Evolutionary conservation across 1,140 invertebrate genomes (phyloP).

Genomic region (Drosophila pectinifera): DNA sequence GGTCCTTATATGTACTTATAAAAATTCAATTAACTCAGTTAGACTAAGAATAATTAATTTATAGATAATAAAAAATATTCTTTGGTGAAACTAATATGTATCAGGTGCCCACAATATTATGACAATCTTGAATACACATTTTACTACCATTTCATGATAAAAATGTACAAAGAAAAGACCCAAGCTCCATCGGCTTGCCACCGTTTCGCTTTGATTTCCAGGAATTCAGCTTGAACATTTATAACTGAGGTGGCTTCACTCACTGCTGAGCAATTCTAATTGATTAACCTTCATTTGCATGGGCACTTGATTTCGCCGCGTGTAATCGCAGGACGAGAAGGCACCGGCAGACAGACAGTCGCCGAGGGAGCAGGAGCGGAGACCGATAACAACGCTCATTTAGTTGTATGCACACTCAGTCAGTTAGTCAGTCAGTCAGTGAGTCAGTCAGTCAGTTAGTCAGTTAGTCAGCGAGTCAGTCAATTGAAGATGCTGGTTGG

Average conservation of each 20-base stretch:
- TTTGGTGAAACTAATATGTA: too few relatives aligned
- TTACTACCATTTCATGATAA: not conserved
- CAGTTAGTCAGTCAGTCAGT: conserved; percentile 43
- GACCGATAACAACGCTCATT: conserved; percentile 79
- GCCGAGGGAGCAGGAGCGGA: conserved; percentile 45
- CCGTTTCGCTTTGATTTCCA: not conserved
- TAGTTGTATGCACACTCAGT: conserved; percentile 66
- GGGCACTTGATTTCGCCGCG: conserved; percentile 31
- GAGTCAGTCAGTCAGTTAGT: conserved; percentile 44
- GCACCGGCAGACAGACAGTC: conserved; percentile 39
- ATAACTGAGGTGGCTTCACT: not conserved
- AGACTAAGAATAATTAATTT: too few relatives aligned
- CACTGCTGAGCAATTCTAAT: conserved; percentile 15
- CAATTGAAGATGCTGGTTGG: conserved; percentile 78
- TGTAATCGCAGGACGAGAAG: conserved; percentile 10
- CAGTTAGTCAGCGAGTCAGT: conserved; percentile 57
- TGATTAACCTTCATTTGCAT: conserved; percentile 29
- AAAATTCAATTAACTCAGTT: too few relatives aligned
- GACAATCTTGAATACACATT: not conserved
- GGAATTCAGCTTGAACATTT: not conserved
- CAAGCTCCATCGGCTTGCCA: not conserved
- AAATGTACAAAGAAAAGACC: not conserved
- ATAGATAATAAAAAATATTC: not conserved
- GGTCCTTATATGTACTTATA: too few relatives aligned
- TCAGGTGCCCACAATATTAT: not conserved